phyloP scores from a whole-genome alignment of 1,140 invertebrate genomes.

The Drosophila willistoni region DNA sequence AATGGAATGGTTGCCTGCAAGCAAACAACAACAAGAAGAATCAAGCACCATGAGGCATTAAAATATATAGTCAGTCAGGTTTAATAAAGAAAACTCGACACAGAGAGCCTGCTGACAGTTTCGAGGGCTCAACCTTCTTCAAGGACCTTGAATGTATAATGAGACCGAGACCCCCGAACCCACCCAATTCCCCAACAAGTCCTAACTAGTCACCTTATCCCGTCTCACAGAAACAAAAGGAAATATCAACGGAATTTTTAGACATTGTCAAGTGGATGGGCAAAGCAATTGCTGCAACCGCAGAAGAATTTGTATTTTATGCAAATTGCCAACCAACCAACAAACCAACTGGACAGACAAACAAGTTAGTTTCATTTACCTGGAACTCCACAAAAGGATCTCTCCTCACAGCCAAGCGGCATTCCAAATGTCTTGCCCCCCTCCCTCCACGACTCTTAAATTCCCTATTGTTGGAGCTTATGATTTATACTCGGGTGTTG shows the following conservation, averaged over 20 bases:
- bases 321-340: constrained; percentile 53
- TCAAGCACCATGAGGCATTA: constrained; percentile 46
- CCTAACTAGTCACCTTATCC: constrained; percentile 25
- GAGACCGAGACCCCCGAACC: constrained; percentile 30
- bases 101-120: constrained; percentile 66
- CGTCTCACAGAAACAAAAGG: constrained; percentile 58
- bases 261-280: constrained; percentile 74
- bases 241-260: constrained; percentile 75
- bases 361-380: constrained; percentile 41
- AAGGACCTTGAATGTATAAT: constrained; percentile 83
- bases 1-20: constrained; percentile 82
- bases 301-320: constrained; percentile 75
- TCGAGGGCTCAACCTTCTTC: constrained; percentile 41
- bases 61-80: constrained; percentile 73
- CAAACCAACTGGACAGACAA: constrained; percentile 12
- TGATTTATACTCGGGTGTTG: constrained; percentile 62
- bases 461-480: constrained; percentile 62
- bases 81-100: constrained; percentile 76
- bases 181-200: constrained; percentile 8
- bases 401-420: background rate
- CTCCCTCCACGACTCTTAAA: background rate
- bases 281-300: constrained; percentile 30
- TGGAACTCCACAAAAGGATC: constrained; percentile 47
- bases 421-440: background rate
- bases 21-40: constrained; percentile 35